Evolutionary conservation across 1,140 invertebrate species (phyloP).

Genomic region (Hetaerina americana): DNA sequence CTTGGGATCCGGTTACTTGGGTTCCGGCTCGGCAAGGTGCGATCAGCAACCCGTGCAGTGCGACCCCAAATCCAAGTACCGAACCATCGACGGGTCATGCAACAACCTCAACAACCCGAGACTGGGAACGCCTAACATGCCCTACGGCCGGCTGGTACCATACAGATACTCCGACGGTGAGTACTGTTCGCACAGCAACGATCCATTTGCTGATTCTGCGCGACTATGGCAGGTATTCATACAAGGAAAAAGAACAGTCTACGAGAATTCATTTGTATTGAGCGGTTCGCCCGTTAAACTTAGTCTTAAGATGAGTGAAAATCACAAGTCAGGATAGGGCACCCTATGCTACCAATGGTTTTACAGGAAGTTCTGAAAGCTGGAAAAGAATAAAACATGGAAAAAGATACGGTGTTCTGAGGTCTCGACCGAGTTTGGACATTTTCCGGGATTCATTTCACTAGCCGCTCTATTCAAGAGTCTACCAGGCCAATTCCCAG

Average conservation of each 20-base stretch:
- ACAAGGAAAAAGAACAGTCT: neutral
- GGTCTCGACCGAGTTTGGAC: no score
- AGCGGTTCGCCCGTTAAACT: neutral
- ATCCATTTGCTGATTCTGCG: neutral
- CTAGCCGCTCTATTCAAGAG: no score
- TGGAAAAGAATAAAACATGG: no score
- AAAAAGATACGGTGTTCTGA: no score
- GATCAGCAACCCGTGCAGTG: slow-evolving; percentile 23
- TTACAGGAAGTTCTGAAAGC: no score
- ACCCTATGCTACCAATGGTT: no score
- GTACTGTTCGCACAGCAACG: no score
- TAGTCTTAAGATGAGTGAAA: slow-evolving; percentile 17
- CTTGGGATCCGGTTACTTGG: neutral
- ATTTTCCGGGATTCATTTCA: no score
- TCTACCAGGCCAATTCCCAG: no score
- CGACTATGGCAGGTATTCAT: neutral
- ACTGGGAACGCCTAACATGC: slow-evolving; percentile 58
- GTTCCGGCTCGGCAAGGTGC: no score
- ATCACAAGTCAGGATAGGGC: no score
- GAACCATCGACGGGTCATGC: slow-evolving; percentile 70
- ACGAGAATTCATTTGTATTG: neutral
- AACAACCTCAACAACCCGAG: slow-evolving; percentile 63
- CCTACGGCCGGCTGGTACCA: slow-evolving; percentile 61
- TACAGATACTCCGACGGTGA: slow-evolving; percentile 71
- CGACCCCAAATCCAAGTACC: slow-evolving; percentile 39